These are phyloP conservation scores for Sander lucioperca DNA, from an alignment of 2,113 vertebrate genomes.

Conservation along the genomic window DNA sequence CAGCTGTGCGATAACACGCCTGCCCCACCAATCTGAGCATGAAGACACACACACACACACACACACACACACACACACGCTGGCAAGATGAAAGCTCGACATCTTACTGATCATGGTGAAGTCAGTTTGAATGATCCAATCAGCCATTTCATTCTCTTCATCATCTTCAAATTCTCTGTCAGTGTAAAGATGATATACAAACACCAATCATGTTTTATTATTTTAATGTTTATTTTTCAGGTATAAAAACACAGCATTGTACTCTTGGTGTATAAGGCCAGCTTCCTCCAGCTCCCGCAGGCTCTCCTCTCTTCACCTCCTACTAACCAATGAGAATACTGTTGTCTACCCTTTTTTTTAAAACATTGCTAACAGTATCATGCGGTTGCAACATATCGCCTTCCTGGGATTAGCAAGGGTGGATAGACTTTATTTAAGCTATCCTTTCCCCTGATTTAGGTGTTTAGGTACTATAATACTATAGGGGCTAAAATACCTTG, in stretches of 20 bases:
- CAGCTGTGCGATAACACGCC: constrained; percentile 42
- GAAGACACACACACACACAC: background rate
- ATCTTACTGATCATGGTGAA: constrained; percentile 42
- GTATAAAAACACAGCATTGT: background rate
- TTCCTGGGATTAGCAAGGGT: background rate
- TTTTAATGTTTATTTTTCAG: background rate
- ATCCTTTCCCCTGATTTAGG: background rate
- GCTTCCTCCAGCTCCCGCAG: background rate
- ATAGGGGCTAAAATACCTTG: background rate
- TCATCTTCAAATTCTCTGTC: constrained; percentile 7
- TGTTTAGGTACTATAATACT: background rate
- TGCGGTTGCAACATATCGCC: background rate
- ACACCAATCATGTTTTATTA: constrained; percentile 1
- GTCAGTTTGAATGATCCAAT: constrained; percentile 16
- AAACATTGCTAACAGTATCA: background rate
- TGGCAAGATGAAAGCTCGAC: background rate
- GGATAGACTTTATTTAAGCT: background rate
- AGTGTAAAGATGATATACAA: background rate
- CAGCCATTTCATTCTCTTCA: background rate
- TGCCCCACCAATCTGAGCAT: constrained; percentile 16
- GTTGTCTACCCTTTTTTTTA: background rate
- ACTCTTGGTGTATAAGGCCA: background rate
- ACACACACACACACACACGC: background rate
- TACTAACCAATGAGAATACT: background rate
- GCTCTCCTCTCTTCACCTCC: too few relatives aligned